These are phyloP conservation scores for Trypoxylus dichotomus DNA, from an alignment of 1,140 invertebrate genomes.

Conservation along the genomic window DNA sequence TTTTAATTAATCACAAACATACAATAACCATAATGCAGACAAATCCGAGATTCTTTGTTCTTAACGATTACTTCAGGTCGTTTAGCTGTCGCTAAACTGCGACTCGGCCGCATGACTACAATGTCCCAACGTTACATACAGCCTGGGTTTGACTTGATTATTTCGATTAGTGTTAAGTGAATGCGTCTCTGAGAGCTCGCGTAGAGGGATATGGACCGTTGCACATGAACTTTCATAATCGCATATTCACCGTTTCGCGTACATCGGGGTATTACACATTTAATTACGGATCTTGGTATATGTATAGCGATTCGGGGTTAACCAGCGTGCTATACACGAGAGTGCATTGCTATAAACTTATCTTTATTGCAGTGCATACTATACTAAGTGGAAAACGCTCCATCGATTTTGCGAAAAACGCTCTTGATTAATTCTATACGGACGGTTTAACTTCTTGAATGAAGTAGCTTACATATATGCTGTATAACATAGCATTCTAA, in stretches of 20 bases:
- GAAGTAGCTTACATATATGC: too few relatives aligned
- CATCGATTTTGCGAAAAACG: too few relatives aligned
- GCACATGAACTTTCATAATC: not conserved
- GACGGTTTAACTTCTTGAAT: too few relatives aligned
- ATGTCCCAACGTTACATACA: not conserved
- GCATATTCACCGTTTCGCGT: not conserved
- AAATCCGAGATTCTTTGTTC: not conserved
- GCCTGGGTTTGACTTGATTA: not conserved
- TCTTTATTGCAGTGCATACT: too few relatives aligned
- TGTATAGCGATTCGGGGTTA: too few relatives aligned
- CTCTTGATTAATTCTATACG: too few relatives aligned
- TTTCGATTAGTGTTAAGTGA: not conserved
- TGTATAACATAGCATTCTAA: too few relatives aligned
- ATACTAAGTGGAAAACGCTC: too few relatives aligned
- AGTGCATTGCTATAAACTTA: not conserved
- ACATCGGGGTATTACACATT: not conserved
- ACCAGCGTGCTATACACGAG: too few relatives aligned
- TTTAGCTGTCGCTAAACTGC: not conserved
- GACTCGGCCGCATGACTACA: not conserved
- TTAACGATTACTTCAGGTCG: not conserved
- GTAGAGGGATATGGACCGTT: not conserved
- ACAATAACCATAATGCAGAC: too few relatives aligned
- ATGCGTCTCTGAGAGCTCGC: not conserved
- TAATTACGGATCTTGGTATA: not conserved
- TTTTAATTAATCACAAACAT: too few relatives aligned